Conservation (phyloP, 1,140 invertebrate genomes). For the Solen grandis region DNA sequence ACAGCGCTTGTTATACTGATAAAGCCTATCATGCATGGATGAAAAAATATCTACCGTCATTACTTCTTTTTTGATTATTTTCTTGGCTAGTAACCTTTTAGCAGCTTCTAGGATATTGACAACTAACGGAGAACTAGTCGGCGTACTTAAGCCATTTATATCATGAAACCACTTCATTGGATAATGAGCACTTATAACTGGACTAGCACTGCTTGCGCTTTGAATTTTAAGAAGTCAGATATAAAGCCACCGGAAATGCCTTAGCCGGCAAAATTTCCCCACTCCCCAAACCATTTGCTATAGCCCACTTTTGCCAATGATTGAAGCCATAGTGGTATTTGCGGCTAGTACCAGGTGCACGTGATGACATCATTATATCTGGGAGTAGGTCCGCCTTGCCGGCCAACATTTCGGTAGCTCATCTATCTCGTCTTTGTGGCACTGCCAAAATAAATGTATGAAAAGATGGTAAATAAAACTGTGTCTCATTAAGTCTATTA, state of each 20-base stretch:
- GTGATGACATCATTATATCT: slow-evolving; percentile 1
- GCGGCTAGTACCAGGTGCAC: slow-evolving; percentile 7
- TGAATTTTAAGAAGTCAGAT: slow-evolving; percentile 28
- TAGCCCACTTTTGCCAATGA: slow-evolving; percentile 36
- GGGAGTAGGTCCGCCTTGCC: slow-evolving; percentile 9
- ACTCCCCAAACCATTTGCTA: background rate
- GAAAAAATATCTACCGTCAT: no score
- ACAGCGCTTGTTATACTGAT: no score
- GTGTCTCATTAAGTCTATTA: background rate
- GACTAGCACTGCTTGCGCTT: slow-evolving; percentile 9
- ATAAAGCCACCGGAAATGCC: slow-evolving; percentile 23
- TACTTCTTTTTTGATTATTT: no score
- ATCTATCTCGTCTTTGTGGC: slow-evolving; percentile 1
- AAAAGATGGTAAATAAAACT: background rate
- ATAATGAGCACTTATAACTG: slow-evolving; percentile 25
- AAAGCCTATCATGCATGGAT: no score
- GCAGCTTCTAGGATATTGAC: no score
- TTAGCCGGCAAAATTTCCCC: slow-evolving; percentile 5
- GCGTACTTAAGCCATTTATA: slow-evolving; percentile 1
- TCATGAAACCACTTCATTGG: slow-evolving; percentile 37
- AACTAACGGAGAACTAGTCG: no score
- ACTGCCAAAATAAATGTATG: slow-evolving; percentile 36
- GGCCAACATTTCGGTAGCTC: slow-evolving; percentile 23
- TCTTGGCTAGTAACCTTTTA: no score
- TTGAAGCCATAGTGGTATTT: slow-evolving; percentile 24